Evolutionary conservation across 2,113 vertebrate genomes (phyloP), one percentile per base, ranked within the genome.

Genomic region (Ramphastos sulfuratus): DNA sequence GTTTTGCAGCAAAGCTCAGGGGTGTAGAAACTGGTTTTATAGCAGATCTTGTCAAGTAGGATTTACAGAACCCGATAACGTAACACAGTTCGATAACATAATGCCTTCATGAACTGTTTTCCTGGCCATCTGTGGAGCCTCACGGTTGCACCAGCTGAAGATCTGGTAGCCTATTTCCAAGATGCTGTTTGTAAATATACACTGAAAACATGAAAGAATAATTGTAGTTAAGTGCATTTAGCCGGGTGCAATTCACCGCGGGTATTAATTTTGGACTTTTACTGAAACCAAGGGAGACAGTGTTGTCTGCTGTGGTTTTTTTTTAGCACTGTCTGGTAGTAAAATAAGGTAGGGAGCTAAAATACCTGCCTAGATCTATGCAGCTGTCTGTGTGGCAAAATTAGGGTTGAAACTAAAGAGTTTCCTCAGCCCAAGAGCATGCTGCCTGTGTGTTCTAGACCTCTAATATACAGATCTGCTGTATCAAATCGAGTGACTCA

Each of bases 1-100:
- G 87, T 91, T 94, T 82, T 42, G 55, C 80, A 90, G 63, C 86
- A 94, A 93, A 92, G 70, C 87, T 93, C 93, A 92, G 63, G 93
- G 70, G 85, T 84, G 77, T 82, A 90, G 73, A 93, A 92, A 76
- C 50, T 61, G 74, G 44, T 83, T 95, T 96, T 94, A 82, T 94
- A 75, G 91, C 77, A 94, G 85, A 82, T 92, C 73, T 93, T 91
- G 85, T 92, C 85, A 95, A 79, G 76, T 21, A 88, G 61, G 88
- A 94, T 96, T 95, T 94, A 89, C 25, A 88, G 85, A 92, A 72
- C 59, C 73, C 0, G 67, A 76, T 83, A 91, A 90, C 39, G 52
- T 54, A 80, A 74, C 73, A 76, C 6, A 65, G 76, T 93, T 95
- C 1, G 5, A 90, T 95, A 94, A 90, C 66, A 75, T 81, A 90